A percentile compares a stretch with the other conserved stretches of the same genome.
Conservation (phyloP, 2,797 vertebrate genomes). For the Mus caroli region DNA sequence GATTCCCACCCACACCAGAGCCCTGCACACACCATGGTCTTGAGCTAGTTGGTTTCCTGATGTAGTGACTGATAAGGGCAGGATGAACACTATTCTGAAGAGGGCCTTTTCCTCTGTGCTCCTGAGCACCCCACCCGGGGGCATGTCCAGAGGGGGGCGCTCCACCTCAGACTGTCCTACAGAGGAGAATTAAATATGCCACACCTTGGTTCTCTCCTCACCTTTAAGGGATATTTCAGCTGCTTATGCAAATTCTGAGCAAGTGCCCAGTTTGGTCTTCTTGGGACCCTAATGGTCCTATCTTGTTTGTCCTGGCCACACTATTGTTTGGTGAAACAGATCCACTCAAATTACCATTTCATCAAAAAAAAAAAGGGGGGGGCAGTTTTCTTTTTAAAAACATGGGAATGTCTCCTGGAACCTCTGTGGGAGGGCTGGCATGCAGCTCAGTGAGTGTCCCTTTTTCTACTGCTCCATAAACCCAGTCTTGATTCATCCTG, state of each 20-base stretch:
- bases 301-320: neutral
- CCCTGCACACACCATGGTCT: neutral
- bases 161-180: neutral
- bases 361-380: neutral
- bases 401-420: neutral
- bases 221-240: neutral
- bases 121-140: neutral
- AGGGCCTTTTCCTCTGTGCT: no score
- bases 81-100: neutral
- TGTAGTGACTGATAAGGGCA: rapidly evolving
- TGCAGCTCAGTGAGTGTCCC: rapidly evolving
- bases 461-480: neutral
- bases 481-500: neutral
- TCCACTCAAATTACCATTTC: neutral
- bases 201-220: rapidly evolving
- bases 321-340: neutral
- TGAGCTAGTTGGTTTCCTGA: rapidly evolving
- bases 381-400: neutral
- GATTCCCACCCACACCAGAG: neutral
- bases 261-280: neutral
- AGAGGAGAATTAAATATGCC: neutral
- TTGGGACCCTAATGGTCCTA: neutral
- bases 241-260: rapidly evolving
- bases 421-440: neutral
- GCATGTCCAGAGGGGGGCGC: no score